Conservation (phyloP, 2,797 vertebrate genomes). For the Alosa sapidissima region DNA sequence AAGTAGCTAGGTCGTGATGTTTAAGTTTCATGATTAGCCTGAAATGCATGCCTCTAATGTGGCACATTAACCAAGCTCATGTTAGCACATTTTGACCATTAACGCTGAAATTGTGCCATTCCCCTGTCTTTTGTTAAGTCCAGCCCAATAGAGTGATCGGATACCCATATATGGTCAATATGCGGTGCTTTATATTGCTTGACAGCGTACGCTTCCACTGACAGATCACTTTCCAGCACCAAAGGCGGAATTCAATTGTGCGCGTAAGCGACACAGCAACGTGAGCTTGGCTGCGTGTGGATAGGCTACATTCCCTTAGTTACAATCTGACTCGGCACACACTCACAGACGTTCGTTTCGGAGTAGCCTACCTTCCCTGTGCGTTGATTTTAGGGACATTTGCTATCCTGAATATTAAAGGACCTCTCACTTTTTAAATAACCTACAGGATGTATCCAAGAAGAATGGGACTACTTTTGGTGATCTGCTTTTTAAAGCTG, state of each 20-base stretch:
- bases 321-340: not conserved
- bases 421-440: not conserved
- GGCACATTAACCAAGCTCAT: too few relatives aligned
- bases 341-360: not conserved
- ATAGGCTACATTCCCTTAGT: not conserved
- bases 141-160: constrained; percentile 25
- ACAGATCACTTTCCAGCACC: not conserved
- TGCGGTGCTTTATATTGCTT: not conserved
- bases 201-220: not conserved
- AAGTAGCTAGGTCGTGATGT: too few relatives aligned
- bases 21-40: too few relatives aligned
- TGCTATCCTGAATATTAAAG: not conserved
- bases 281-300: not conserved
- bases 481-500: not conserved
- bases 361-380: not conserved
- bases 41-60: too few relatives aligned
- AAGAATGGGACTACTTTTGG: not conserved
- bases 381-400: not conserved
- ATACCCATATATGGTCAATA: constrained; percentile 61
- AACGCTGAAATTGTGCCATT: not conserved
- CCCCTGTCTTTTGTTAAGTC: not conserved
- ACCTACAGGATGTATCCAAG: not conserved
- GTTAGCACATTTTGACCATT: too few relatives aligned
- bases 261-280: not conserved
- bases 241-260: not conserved